These are phyloP conservation scores for Clamator glandarius DNA, from an alignment of 2,797 vertebrate species.

Conservation along the genomic window DNA sequence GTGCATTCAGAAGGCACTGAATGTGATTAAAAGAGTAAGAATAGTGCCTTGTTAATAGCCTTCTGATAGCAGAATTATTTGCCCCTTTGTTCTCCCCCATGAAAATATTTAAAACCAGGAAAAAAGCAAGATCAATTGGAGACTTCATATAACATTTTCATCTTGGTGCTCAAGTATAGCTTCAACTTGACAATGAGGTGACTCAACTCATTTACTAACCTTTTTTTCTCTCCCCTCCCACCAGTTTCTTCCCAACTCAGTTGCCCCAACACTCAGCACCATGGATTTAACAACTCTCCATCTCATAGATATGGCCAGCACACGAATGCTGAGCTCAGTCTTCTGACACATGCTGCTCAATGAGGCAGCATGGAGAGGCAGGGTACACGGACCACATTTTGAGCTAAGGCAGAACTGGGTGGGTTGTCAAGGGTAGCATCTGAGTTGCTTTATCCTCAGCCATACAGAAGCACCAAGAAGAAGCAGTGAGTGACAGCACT, in stretches of 20 bases:
- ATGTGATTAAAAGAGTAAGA: neutral
- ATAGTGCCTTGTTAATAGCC: neutral
- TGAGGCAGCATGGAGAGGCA: neutral
- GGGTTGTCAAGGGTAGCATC: neutral
- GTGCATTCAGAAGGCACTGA: neutral
- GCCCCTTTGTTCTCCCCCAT: neutral
- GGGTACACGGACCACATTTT: rapidly evolving
- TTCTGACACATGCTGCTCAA: rapidly evolving
- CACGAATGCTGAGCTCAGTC: neutral
- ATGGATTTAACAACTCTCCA: neutral
- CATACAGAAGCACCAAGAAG: neutral
- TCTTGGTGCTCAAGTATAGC: neutral
- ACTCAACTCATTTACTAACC: neutral
- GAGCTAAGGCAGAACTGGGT: neutral
- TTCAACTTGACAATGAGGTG: neutral
- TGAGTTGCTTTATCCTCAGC: rapidly evolving
- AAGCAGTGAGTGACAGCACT: rapidly evolving
- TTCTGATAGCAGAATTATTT: neutral
- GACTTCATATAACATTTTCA: neutral
- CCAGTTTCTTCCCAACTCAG: neutral
- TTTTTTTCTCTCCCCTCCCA: neutral
- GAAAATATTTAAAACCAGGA: neutral
- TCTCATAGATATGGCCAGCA: neutral
- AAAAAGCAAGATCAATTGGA: neutral
- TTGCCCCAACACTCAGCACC: rapidly evolving